phyloP scores from a whole-genome alignment of 2,888 invertebrate genomes.

The Chaitophorus viminalis region DNA sequence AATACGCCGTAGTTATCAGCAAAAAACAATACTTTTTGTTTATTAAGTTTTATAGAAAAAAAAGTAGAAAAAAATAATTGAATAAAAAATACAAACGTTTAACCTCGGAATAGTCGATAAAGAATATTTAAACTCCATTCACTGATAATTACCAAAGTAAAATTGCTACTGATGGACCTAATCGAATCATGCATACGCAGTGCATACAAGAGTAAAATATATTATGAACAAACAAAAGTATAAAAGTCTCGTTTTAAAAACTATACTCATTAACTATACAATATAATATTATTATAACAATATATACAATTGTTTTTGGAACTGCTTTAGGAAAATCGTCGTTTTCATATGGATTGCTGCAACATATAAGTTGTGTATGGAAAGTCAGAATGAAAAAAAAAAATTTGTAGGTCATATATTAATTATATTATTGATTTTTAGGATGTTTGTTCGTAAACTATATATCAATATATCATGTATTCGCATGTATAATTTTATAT shows the following conservation, averaged over 20 bases:
- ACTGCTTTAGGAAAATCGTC: neutral
- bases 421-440: neutral
- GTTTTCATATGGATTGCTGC: neutral
- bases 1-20: no score
- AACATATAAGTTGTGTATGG: neutral
- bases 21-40: no score
- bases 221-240: neutral
- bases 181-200: neutral
- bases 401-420: neutral
- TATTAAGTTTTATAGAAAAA: no score
- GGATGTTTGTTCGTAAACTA: neutral
- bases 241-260: neutral
- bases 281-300: neutral
- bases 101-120: neutral
- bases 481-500: neutral
- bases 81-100: no score
- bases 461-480: neutral
- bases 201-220: neutral
- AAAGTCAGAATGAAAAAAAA: neutral
- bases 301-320: neutral
- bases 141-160: neutral
- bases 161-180: neutral
- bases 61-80: neutral
- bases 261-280: slow-evolving; percentile 1
- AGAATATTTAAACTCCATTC: neutral